Conservation (phyloP, 2,888 invertebrate species). For the Caenorhabditis drosophilae region DNA sequence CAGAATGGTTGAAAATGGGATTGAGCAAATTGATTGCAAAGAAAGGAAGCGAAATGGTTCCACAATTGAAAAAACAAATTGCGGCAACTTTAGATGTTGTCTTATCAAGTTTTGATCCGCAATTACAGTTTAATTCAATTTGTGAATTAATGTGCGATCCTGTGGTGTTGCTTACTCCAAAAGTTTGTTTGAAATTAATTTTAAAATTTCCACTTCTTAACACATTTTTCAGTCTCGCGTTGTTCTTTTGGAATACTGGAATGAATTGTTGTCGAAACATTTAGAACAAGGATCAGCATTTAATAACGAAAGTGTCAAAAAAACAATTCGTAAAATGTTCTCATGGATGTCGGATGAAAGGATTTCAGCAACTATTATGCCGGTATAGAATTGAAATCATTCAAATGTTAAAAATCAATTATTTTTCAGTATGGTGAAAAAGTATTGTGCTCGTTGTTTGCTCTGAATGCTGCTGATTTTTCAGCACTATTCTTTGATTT, state of each 20-base stretch:
- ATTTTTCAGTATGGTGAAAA: conserved; percentile 23
- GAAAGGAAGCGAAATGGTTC: conserved; percentile 18
- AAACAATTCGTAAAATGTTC: conserved; percentile 26
- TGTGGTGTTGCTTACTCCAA: conserved; percentile 22
- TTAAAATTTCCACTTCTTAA: background rate
- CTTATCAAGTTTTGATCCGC: conserved; percentile 18
- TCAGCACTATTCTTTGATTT: conserved; percentile 27
- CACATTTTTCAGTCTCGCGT: conserved; percentile 5
- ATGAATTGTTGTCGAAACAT: conserved; percentile 16
- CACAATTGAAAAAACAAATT: conserved; percentile 18
- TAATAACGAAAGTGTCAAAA: conserved; percentile 17
- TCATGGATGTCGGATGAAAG: conserved; percentile 29
- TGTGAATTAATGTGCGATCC: conserved; percentile 31
- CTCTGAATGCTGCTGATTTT: conserved; percentile 30
- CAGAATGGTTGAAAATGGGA: conserved; percentile 26
- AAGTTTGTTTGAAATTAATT: conserved; percentile 3
- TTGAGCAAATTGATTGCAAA: conserved; percentile 22
- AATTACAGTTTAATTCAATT: conserved; percentile 12
- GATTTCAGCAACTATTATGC: conserved; percentile 6
- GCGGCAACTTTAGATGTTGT: conserved; percentile 15
- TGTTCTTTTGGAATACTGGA: conserved; percentile 24
- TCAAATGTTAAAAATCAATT: background rate
- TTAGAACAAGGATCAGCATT: conserved; percentile 21
- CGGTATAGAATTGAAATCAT: conserved; percentile 6
- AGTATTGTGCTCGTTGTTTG: conserved; percentile 25